A percentile compares a stretch with the other conserved stretches of the same genome.
Conservation (phyloP, 1,140 invertebrate genomes). For the Chionoecetes opilio region DNA sequence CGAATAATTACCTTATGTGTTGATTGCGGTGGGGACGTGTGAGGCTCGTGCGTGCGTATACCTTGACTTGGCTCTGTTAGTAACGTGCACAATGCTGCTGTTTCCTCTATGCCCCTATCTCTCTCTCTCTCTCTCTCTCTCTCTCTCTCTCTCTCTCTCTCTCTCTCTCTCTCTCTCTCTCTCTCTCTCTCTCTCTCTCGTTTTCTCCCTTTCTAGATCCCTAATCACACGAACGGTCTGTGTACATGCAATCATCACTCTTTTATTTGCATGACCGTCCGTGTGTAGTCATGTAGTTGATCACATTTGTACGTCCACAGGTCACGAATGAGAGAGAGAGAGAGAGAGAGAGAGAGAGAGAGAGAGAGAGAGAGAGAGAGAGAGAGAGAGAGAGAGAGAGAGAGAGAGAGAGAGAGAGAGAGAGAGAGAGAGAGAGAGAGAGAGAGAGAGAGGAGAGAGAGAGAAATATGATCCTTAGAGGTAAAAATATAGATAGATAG, state of each 20-base stretch:
- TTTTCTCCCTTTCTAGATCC: not conserved
- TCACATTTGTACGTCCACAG: not conserved
- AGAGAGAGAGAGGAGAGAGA: not conserved
- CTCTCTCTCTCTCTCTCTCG: not conserved
- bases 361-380: not conserved
- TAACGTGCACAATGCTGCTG: slow-evolving; percentile 11
- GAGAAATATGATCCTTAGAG: not conserved
- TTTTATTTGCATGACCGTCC: slow-evolving; percentile 12
- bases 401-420: slow-evolving; percentile 46
- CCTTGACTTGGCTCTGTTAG: not conserved
- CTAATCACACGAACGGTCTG: not conserved
- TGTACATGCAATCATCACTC: slow-evolving; percentile 17
- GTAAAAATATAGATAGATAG: not conserved
- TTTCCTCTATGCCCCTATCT: not conserved
- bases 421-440: slow-evolving; percentile 42
- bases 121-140: not conserved
- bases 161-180: slow-evolving; percentile 19
- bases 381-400: slow-evolving; percentile 39
- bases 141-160: slow-evolving; percentile 44
- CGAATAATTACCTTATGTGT: slow-evolving; percentile 30
- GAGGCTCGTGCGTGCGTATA: not conserved
- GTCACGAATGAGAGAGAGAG: not conserved
- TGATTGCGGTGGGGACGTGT: slow-evolving; percentile 24
- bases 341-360: not conserved
- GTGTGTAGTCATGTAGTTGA: not conserved